Conservation (phyloP, 2,113 vertebrate species). For the Rhinoptilus africanus region DNA sequence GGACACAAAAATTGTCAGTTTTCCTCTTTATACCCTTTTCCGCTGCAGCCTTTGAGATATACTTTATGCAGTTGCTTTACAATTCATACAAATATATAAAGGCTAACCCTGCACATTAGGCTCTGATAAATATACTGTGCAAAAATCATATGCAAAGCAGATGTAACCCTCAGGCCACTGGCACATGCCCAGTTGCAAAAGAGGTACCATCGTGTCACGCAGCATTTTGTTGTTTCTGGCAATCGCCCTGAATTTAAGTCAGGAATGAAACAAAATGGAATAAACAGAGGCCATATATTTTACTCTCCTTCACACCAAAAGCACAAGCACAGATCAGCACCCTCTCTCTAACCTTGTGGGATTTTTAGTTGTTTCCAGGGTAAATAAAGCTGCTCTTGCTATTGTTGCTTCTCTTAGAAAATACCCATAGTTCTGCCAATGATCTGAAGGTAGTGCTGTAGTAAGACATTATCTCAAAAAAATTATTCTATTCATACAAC, state of each 20-base stretch:
- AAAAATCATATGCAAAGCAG: conserved; percentile 41
- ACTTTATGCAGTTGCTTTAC: conserved; percentile 35
- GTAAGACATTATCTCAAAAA: neutral
- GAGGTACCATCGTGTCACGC: neutral
- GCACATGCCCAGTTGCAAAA: neutral
- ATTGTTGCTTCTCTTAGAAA: neutral
- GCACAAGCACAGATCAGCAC: neutral
- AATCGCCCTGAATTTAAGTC: neutral
- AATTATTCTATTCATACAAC: neutral
- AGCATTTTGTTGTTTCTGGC: neutral
- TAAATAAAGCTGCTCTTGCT: neutral
- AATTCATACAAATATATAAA: conserved; percentile 31
- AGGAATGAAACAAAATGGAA: neutral
- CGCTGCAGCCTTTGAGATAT: conserved; percentile 25
- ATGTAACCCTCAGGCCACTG: conserved; percentile 16
- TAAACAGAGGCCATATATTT: conserved; percentile 1
- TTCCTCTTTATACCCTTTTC: conserved; percentile 13
- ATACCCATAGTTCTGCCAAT: neutral
- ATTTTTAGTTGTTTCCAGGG: neutral
- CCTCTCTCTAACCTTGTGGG: neutral
- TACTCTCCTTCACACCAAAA: neutral
- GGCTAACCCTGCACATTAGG: neutral
- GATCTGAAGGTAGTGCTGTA: neutral
- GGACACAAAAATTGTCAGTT: conserved; percentile 32
- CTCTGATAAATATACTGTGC: neutral